Percentiles rank a stretch among this genome's conserved stretches.
phyloP scores from a whole-genome alignment of 2,888 invertebrate genomes.

The Drosophila testacea region DNA sequence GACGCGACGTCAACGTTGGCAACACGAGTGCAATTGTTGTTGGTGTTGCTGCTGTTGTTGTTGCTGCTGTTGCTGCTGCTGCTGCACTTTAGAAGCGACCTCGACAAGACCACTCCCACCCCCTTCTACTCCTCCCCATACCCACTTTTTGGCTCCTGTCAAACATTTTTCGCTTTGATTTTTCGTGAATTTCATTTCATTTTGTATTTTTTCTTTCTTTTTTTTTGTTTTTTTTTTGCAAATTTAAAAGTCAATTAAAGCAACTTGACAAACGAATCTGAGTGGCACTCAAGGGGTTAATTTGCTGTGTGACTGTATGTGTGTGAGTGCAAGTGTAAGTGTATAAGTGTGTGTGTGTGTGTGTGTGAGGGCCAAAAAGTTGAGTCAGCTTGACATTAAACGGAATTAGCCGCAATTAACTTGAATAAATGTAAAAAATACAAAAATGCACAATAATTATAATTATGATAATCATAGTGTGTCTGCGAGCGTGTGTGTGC shows the following conservation, averaged over 20 bases:
- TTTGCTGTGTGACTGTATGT: conserved; percentile 57
- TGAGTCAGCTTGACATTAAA: conserved; percentile 45
- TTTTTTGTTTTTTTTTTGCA: conserved; percentile 48
- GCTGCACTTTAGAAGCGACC: conserved; percentile 61
- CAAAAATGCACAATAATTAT: conserved; percentile 48
- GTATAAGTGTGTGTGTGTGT: conserved; percentile 17
- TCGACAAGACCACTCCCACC: conserved; percentile 4
- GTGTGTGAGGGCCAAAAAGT: conserved; percentile 33
- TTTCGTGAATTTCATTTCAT: conserved; percentile 51
- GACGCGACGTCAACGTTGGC: conserved; percentile 41
- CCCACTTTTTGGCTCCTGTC: conserved; percentile 41
- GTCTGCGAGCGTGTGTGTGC: neutral
- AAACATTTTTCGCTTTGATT: conserved; percentile 69
- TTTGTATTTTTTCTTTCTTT: conserved; percentile 37
- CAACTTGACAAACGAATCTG: conserved; percentile 75
- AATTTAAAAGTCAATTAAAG: conserved; percentile 81
- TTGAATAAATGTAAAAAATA: conserved; percentile 42
- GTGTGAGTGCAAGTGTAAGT: conserved; percentile 1
- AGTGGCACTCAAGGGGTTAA: conserved; percentile 81
- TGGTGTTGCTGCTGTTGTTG: conserved; percentile 56
- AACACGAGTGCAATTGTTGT: conserved; percentile 73
- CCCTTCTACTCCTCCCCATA: neutral
- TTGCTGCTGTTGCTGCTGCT: conserved; percentile 39
- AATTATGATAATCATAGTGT: conserved; percentile 38
- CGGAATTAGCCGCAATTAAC: conserved; percentile 69